A percentile compares a stretch with the other conserved stretches of the same genome.
phyloP scores from a whole-genome alignment of 2,797 vertebrate species.

The Ctenochaetus hawaiiensis region DNA sequence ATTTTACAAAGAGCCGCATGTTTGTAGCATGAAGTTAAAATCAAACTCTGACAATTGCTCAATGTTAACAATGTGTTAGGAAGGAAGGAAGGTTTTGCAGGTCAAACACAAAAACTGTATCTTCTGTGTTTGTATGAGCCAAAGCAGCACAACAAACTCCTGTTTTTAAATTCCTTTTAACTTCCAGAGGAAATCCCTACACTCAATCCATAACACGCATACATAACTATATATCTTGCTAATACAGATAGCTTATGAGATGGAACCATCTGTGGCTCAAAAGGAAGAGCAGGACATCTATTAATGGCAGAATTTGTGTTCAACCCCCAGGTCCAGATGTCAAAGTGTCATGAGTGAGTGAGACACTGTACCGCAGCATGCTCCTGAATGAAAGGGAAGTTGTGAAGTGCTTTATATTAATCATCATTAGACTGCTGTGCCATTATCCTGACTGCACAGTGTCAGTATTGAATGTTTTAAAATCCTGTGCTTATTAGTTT shows the following conservation, averaged over 20 bases:
- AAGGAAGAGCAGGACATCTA: neutral
- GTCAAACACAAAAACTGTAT: too few relatives aligned
- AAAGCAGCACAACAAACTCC: too few relatives aligned
- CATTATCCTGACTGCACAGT: conserved; percentile 6
- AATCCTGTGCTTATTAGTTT: neutral
- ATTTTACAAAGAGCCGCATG: neutral
- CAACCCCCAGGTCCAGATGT: neutral
- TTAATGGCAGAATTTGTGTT: neutral
- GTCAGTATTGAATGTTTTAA: neutral
- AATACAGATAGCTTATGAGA: neutral
- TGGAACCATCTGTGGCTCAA: neutral
- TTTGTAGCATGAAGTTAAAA: neutral
- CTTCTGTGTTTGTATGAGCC: too few relatives aligned
- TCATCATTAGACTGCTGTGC: neutral
- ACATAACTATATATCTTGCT: neutral
- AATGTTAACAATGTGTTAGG: too few relatives aligned
- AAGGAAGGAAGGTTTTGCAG: too few relatives aligned
- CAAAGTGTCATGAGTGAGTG: neutral
- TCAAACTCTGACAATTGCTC: too few relatives aligned
- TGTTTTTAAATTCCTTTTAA: too few relatives aligned
- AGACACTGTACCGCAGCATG: neutral
- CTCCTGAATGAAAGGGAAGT: neutral
- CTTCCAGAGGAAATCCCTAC: neutral
- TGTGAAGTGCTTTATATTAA: neutral
- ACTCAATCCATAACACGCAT: neutral